Conservation (phyloP, 2,113 vertebrate genomes). For the Anolis carolinensis region DNA sequence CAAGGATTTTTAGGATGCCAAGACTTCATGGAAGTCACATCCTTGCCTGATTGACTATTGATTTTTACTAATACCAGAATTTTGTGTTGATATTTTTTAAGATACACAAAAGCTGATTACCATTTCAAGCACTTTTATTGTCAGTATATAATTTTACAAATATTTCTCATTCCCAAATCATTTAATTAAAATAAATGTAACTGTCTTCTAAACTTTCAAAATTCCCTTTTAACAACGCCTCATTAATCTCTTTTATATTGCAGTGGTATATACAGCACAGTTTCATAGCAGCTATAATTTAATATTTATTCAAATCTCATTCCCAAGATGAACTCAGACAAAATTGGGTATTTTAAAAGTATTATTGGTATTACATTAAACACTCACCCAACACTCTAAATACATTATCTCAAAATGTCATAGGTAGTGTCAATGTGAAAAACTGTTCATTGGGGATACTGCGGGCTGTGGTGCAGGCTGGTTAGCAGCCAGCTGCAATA, state of each 20-base stretch:
- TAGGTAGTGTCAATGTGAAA: neutral
- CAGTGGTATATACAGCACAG: neutral
- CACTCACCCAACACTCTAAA: conserved; percentile 25
- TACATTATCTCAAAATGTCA: conserved; percentile 3
- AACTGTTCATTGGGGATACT: conserved; percentile 34
- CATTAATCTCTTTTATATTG: conserved; percentile 34
- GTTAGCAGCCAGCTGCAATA: too few species aligned
- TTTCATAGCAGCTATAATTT: neutral
- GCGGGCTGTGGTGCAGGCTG: too few species aligned
- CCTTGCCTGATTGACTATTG: neutral
- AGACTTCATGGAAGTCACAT: neutral
- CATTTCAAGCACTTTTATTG: neutral
- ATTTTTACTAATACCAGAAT: neutral
- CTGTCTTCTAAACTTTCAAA: neutral
- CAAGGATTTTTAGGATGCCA: neutral
- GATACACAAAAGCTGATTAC: neutral
- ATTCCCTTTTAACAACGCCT: neutral
- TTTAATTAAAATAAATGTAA: conserved; percentile 1
- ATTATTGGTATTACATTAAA: conserved; percentile 34
- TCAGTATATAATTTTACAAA: neutral
- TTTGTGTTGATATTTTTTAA: neutral
- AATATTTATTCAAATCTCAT: neutral
- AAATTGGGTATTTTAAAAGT: conserved; percentile 9
- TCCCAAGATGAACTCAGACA: conserved; percentile 14
- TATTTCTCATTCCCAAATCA: neutral